A percentile compares a stretch with the other conserved stretches of the same genome.
phyloP scores from a whole-genome alignment of 1,140 invertebrate genomes.

The Drepana arcuata region DNA sequence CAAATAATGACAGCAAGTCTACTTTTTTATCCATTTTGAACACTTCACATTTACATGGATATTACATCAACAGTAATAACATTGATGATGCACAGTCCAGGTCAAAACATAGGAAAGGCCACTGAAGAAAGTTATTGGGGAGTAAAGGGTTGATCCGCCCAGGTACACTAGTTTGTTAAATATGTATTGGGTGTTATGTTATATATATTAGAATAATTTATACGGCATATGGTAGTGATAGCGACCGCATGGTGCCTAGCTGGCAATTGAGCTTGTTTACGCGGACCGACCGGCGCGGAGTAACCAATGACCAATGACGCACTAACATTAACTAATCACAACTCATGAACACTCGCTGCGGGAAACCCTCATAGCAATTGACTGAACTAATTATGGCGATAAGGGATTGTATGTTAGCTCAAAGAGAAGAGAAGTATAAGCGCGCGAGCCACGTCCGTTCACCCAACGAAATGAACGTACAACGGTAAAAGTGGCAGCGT shows the following conservation, averaged over 20 bases:
- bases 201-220: slow-evolving; percentile 21
- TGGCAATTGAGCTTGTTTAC: slow-evolving; percentile 56
- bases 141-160: no score
- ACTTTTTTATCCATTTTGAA: slow-evolving; percentile 65
- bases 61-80: slow-evolving; percentile 38
- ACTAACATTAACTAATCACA: slow-evolving; percentile 7
- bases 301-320: slow-evolving; percentile 13
- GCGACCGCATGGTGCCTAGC: slow-evolving; percentile 65
- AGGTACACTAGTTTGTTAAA: no score
- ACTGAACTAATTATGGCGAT: slow-evolving; percentile 32
- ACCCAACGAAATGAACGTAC: slow-evolving; percentile 61
- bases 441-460: slow-evolving; percentile 42
- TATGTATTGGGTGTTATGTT: no score
- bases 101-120: slow-evolving; percentile 5
- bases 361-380: slow-evolving; percentile 18
- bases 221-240: slow-evolving; percentile 47
- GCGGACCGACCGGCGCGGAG: slow-evolving; percentile 19
- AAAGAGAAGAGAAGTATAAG: slow-evolving; percentile 17
- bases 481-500: slow-evolving; percentile 67
- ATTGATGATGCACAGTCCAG: slow-evolving; percentile 4
- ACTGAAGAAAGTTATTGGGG: slow-evolving; percentile 1
- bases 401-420: slow-evolving; percentile 13
- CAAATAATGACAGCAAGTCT: slow-evolving; percentile 64
- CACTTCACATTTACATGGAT: slow-evolving; percentile 24
- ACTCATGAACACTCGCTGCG: slow-evolving; percentile 17